Evolutionary conservation across 2,113 vertebrate genomes (phyloP).

Genomic region (Zootoca vivipara): DNA sequence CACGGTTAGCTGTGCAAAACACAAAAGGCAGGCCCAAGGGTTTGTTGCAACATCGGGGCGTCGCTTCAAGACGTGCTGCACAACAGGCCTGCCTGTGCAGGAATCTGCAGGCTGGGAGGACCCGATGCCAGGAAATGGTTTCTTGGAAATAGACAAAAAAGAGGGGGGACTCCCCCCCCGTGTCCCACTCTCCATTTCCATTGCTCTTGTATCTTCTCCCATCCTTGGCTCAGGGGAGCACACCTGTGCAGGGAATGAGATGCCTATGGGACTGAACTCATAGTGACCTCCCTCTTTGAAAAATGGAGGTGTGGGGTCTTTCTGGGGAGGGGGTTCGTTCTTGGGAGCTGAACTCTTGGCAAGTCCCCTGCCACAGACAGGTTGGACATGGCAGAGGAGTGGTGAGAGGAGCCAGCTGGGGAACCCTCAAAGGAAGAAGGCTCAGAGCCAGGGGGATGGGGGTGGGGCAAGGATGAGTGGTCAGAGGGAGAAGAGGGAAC

Average conservation of each 20-base stretch:
- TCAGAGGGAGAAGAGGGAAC: too few relatives aligned
- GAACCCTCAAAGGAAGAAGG: too few relatives aligned
- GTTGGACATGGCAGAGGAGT: too few relatives aligned
- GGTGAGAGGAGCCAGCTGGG: too few relatives aligned
- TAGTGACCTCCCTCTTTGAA: not conserved
- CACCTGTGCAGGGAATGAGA: not conserved
- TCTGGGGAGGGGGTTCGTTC: too few relatives aligned
- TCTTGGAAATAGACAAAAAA: not conserved
- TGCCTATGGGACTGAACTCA: not conserved
- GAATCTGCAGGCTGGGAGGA: not conserved
- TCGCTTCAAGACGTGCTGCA: not conserved
- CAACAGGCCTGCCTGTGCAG: not conserved
- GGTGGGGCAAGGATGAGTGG: too few relatives aligned
- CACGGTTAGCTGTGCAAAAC: not conserved
- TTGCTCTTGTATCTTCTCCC: not conserved
- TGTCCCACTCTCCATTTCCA: too few relatives aligned
- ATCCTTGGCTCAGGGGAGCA: not conserved
- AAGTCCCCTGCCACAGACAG: too few relatives aligned
- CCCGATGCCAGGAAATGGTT: not conserved
- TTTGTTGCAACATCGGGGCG: not conserved
- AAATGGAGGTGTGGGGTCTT: not conserved
- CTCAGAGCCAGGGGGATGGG: too few relatives aligned
- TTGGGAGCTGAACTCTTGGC: too few relatives aligned
- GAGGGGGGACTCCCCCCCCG: too few relatives aligned
- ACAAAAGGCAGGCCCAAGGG: not conserved